These are phyloP conservation scores for Odontomachus brunneus DNA, from an alignment of 1,140 invertebrate genomes.

Conservation along the genomic window DNA sequence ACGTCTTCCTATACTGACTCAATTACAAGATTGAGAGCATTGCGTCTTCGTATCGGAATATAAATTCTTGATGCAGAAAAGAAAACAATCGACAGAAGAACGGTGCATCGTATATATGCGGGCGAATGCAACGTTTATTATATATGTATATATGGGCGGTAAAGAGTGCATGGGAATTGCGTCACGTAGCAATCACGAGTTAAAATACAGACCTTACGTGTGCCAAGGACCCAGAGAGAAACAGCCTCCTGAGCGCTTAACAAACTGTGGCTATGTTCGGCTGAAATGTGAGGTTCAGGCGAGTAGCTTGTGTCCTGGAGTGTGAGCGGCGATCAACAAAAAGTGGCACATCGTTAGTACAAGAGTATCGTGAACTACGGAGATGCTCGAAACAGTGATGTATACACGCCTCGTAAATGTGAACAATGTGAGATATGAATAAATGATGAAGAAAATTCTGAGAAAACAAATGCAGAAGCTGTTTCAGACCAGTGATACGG, in stretches of 20 bases:
- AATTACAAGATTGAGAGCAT: background rate
- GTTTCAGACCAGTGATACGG: background rate
- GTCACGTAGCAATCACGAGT: slow-evolving; percentile 72
- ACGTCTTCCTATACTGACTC: background rate
- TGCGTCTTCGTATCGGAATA: slow-evolving; percentile 4
- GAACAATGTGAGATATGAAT: slow-evolving; percentile 36
- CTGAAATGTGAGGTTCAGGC: slow-evolving; percentile 88
- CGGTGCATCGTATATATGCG: slow-evolving; percentile 57
- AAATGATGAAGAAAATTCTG: slow-evolving; percentile 35
- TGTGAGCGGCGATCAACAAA: slow-evolving; percentile 81
- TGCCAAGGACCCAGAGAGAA: slow-evolving; percentile 95
- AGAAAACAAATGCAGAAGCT: slow-evolving; percentile 38
- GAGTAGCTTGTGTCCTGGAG: slow-evolving; percentile 90
- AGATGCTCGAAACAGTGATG: slow-evolving; percentile 59
- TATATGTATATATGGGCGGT: slow-evolving; percentile 35
- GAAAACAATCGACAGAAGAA: slow-evolving; percentile 29
- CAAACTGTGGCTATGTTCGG: slow-evolving; percentile 88
- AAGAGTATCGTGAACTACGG: slow-evolving; percentile 67
- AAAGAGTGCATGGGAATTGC: slow-evolving; percentile 67
- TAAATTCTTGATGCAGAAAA: slow-evolving; percentile 40
- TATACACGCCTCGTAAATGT: slow-evolving; percentile 35
- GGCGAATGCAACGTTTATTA: slow-evolving; percentile 55
- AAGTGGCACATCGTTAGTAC: slow-evolving; percentile 80
- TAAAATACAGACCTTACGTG: slow-evolving; percentile 92
- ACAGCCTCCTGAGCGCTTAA: slow-evolving; percentile 95